Base-by-base conservation (phyloP, 2,888 invertebrate species). In the Petrophora chlorosata region DNA sequence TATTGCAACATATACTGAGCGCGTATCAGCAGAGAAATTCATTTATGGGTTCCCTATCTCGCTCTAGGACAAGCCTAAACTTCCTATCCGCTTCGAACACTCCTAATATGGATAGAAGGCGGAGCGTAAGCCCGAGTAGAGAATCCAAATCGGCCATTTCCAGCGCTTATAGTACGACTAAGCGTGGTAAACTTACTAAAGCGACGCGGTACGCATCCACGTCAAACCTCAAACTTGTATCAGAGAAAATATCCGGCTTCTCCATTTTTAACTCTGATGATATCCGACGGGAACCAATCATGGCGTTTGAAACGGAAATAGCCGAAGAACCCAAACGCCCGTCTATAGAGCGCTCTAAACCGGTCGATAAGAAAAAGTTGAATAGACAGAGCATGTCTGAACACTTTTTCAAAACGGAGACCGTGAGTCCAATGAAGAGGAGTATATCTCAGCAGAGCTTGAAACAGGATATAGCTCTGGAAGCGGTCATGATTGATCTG, bases 21-120 rank as follows among this genome's bases (percentile, higher is more conserved):
- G 75, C 80, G 0, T 82, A 87, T 64, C 82, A 90, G 0, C 88
- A 88, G 36, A 42, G 89, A 1, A 84, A 67, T 5, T 82, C 86
- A 5, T 91, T 93, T 61, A 88, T 92, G 5, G 92, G 91, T 5
- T 88, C 90, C 3, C 64, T 93, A 29, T 90, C 92, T 0, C 73
- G 92, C 0, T 92, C 93, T 0, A 80, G 92, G 9, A 93, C 92
- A 0, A 90, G 92, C 17, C 71, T 93, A 0, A 86, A 91, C 67
- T 74, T 83, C 54, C 47, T 83, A 1, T 75, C 85, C 0, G 70
- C 79, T 0, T 67, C 80, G 0, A 82, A 73, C 30, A 83, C 87
- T 0, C 84, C 86, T 0, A 73, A 69, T n/a, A 63, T 81, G 70
- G 78, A 79, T 4, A 60, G 89, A 0, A 53, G 88, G 0, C 53